Conservation (phyloP, 2,888 invertebrate species). For the Nomada goodeniana region DNA sequence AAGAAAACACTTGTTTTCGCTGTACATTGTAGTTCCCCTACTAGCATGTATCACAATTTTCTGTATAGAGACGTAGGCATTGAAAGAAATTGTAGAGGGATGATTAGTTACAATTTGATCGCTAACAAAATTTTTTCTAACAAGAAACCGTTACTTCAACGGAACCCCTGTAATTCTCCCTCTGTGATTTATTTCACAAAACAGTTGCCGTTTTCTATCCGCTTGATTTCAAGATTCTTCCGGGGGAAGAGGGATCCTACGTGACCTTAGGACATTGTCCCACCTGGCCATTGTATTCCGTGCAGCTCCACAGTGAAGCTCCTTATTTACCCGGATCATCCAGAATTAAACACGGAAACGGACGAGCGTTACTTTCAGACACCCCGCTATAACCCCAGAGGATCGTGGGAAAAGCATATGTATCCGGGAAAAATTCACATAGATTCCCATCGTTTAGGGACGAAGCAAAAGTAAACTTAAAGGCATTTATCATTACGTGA, state of each 20-base stretch:
- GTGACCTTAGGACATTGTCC: slow-evolving; percentile 58
- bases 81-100: too few relatives aligned
- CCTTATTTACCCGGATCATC: slow-evolving; percentile 73
- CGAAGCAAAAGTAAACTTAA: background rate
- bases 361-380: slow-evolving; percentile 47
- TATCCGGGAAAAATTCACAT: slow-evolving; percentile 8
- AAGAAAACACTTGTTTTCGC: too few relatives aligned
- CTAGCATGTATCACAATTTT: too few relatives aligned
- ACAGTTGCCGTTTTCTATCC: slow-evolving; percentile 50
- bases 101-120: background rate
- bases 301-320: slow-evolving; percentile 50
- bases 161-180: slow-evolving; percentile 25
- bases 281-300: slow-evolving; percentile 59
- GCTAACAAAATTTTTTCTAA: background rate
- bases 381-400: slow-evolving; percentile 39
- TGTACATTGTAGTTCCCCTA: too few relatives aligned
- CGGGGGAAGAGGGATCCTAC: slow-evolving; percentile 32
- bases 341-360: slow-evolving; percentile 72
- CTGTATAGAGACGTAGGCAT: too few relatives aligned
- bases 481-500: too few relatives aligned
- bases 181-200: slow-evolving; percentile 60
- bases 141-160: slow-evolving; percentile 34
- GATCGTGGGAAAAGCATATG: slow-evolving; percentile 66
- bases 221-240: slow-evolving; percentile 50
- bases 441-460: background rate